Conservation (phyloP, 2,797 vertebrate species). For the Zenarchopterus dispar region DNA sequence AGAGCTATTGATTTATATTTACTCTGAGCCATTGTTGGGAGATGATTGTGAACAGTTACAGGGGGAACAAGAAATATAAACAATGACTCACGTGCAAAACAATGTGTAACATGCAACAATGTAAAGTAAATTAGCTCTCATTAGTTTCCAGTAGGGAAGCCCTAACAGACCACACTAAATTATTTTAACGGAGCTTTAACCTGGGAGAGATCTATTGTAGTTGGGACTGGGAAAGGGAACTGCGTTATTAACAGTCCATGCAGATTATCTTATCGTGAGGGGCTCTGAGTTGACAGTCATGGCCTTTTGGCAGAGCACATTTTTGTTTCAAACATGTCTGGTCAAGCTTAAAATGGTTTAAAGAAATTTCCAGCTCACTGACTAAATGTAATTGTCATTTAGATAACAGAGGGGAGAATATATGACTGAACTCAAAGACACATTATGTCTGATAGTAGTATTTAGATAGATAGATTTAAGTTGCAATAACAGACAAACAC, state of each 20-base stretch:
- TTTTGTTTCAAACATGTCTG: slow-evolving; percentile 63
- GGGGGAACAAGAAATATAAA: slow-evolving; percentile 16
- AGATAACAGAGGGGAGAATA: slow-evolving; percentile 19
- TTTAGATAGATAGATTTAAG: too few species aligned
- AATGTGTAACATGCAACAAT: slow-evolving; percentile 37
- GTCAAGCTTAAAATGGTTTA: slow-evolving; percentile 52
- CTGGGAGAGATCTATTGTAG: slow-evolving; percentile 53
- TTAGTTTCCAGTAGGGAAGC: slow-evolving; percentile 47
- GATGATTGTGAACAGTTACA: slow-evolving; percentile 27
- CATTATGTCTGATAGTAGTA: too few species aligned
- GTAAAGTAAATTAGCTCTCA: slow-evolving; percentile 39
- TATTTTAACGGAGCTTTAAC: slow-evolving; percentile 65
- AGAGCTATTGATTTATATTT: slow-evolving; percentile 56
- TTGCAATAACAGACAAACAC: too few species aligned
- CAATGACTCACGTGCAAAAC: slow-evolving; percentile 36
- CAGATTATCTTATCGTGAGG: slow-evolving; percentile 70
- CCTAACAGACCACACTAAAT: slow-evolving; percentile 34
- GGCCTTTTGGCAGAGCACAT: slow-evolving; percentile 67
- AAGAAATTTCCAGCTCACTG: slow-evolving; percentile 53
- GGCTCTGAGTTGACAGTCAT: slow-evolving; percentile 64
- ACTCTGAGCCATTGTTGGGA: slow-evolving; percentile 24
- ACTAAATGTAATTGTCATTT: slow-evolving; percentile 44
- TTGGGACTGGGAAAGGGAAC: slow-evolving; percentile 62
- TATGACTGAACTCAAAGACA: slow-evolving; percentile 2
- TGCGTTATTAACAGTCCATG: slow-evolving; percentile 63